These are phyloP conservation scores for Halictus quadricinctus DNA, from an alignment of 2,888 invertebrate genomes.

Conservation along the genomic window DNA sequence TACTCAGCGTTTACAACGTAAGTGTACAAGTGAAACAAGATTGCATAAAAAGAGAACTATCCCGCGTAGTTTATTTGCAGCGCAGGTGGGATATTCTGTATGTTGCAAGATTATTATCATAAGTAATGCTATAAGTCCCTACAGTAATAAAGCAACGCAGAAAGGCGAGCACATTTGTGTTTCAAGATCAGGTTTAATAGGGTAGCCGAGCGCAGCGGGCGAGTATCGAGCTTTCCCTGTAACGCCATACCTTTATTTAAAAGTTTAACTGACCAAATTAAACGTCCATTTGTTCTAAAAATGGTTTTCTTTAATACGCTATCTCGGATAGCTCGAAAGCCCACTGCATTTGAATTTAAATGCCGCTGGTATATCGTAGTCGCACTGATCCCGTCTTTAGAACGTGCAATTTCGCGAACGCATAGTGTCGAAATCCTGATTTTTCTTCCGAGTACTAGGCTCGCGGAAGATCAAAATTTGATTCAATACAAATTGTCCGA, in stretches of 20 bases:
- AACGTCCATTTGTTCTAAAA: not conserved
- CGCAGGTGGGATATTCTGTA: constrained; percentile 32
- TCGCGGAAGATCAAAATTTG: not conserved
- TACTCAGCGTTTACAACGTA: not conserved
- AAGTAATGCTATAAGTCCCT: constrained; percentile 36
- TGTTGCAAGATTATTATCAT: constrained; percentile 31
- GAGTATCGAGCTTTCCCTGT: not conserved
- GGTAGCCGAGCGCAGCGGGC: not conserved
- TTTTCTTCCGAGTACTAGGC: not conserved
- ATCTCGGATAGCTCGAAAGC: not conserved
- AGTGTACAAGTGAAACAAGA: not conserved
- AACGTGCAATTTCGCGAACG: constrained; percentile 1
- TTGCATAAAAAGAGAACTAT: constrained; percentile 15
- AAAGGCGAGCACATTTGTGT: not conserved
- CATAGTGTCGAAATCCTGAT: not conserved
- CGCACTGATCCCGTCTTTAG: not conserved
- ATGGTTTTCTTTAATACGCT: constrained; percentile 10
- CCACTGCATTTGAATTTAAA: constrained; percentile 4
- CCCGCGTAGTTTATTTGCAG: constrained; percentile 30
- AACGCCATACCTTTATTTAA: constrained; percentile 1
- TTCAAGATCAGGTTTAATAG: constrained; percentile 1
- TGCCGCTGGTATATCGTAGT: not conserved
- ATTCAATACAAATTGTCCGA: not conserved
- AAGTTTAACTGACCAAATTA: constrained; percentile 2
- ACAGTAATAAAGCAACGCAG: constrained; percentile 35